Evolutionary conservation across 1,140 invertebrate genomes (phyloP).

Genomic region (Nasonia vitripennis): DNA sequence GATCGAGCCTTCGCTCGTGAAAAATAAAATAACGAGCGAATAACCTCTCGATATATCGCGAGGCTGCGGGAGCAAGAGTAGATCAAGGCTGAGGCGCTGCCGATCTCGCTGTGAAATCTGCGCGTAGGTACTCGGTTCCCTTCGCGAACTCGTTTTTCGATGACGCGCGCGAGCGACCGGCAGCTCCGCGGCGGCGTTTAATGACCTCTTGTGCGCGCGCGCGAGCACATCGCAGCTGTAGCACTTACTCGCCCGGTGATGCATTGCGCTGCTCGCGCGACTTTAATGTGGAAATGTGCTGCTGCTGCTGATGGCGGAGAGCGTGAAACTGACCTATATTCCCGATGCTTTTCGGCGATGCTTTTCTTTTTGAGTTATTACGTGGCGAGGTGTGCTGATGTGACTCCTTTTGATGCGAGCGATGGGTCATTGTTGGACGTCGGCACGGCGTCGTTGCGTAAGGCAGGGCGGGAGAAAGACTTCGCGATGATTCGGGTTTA

Average conservation of each 20-base stretch:
- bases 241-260: too few relatives aligned
- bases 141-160: conserved; percentile 46
- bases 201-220: background rate
- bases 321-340: background rate
- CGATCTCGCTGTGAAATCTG: conserved; percentile 6
- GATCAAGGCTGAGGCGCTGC: conserved; percentile 65
- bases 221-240: background rate
- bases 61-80: conserved; percentile 55
- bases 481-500: too few relatives aligned
- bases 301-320: background rate
- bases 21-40: background rate
- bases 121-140: conserved; percentile 35
- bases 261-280: background rate
- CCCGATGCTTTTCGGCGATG: background rate
- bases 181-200: background rate
- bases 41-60: background rate
- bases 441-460: too few relatives aligned
- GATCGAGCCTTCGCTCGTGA: background rate
- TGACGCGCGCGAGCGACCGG: conserved; percentile 57
- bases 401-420: too few relatives aligned
- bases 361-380: background rate
- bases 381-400: too few relatives aligned
- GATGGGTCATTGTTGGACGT: too few relatives aligned
- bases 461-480: too few relatives aligned
- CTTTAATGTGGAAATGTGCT: too few relatives aligned